A percentile compares a stretch with the other conserved stretches of the same genome.
These are phyloP conservation scores for Capitulum mitella DNA, from an alignment of 2,888 invertebrate species.

Conservation along the genomic window DNA sequence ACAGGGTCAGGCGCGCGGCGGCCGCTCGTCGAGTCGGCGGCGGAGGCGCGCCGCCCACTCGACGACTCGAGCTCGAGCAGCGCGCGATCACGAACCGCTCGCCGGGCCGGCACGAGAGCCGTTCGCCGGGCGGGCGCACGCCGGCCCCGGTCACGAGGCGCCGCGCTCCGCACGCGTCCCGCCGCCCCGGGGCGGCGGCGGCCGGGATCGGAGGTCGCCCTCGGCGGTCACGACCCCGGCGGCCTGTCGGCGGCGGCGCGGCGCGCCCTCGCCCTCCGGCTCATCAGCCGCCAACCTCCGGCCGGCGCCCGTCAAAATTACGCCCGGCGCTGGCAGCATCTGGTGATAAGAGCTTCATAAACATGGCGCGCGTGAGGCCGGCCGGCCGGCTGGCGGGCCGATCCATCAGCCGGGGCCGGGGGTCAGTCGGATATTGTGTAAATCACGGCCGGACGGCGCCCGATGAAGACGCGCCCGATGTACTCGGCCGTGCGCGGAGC, in stretches of 20 bases:
- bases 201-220: neutral
- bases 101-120: neutral
- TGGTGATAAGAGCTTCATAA: constrained; percentile 22
- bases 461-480: neutral
- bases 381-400: neutral
- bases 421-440: constrained; percentile 7
- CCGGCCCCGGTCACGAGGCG: too few species aligned
- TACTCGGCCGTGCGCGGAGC: neutral
- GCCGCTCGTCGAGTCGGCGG: neutral
- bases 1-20: neutral
- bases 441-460: neutral
- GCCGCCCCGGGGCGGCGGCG: neutral
- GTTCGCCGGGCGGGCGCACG: neutral
- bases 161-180: too few species aligned
- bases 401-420: neutral
- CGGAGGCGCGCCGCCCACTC: too few species aligned
- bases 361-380: neutral
- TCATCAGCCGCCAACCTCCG: neutral
- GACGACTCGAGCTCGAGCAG: neutral
- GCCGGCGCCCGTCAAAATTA: neutral
- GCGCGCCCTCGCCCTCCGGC: neutral
- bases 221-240: neutral
- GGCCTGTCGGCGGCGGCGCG: neutral
- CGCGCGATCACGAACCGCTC: neutral
- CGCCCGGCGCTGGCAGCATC: neutral